A percentile compares a stretch with the other conserved stretches of the same genome.
Evolutionary conservation across 1,140 invertebrate genomes (phyloP).

Genomic region (Drosophila ohnishii): DNA sequence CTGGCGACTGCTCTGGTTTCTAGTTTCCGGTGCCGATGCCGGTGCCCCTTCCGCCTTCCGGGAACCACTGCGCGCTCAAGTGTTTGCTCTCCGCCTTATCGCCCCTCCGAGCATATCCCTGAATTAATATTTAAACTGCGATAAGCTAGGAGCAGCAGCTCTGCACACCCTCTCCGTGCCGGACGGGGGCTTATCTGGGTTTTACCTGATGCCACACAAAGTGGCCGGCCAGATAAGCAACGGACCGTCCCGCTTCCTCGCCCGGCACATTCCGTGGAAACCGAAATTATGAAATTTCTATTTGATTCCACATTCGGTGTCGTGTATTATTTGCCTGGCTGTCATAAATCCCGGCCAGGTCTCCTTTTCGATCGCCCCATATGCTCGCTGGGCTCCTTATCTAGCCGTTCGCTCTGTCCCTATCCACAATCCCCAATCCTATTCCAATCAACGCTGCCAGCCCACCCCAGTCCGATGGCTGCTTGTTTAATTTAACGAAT

Average conservation of each 20-base stretch:
- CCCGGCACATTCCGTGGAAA: slow-evolving; percentile 29
- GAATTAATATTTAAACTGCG: slow-evolving; percentile 79
- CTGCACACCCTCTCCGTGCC: slow-evolving; percentile 14
- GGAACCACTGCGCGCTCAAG: slow-evolving; percentile 24
- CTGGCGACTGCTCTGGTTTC: slow-evolving; percentile 13
- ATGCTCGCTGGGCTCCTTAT: slow-evolving; percentile 52
- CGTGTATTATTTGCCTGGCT: slow-evolving; percentile 62
- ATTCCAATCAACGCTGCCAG: slow-evolving; percentile 29
- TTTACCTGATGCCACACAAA: slow-evolving; percentile 58
- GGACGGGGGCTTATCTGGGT: slow-evolving; percentile 27
- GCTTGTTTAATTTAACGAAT: slow-evolving; percentile 77
- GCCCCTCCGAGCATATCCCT: slow-evolving; percentile 55
- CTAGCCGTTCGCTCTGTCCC: slow-evolving; percentile 12
- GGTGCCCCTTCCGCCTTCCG: slow-evolving; percentile 16
- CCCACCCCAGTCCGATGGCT: slow-evolving; percentile 22
- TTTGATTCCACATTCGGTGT: slow-evolving; percentile 67
- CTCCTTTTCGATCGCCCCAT: slow-evolving; percentile 58
- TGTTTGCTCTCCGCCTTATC: slow-evolving; percentile 43
- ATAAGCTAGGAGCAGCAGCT: slow-evolving; percentile 59
- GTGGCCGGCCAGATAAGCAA: slow-evolving; percentile 20
- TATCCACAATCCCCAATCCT: slow-evolving; percentile 21
- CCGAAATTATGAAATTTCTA: slow-evolving; percentile 67
- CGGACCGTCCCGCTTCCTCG: not conserved
- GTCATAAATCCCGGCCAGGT: slow-evolving; percentile 57
- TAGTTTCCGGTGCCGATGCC: slow-evolving; percentile 13